Conservation (phyloP, 2,113 vertebrate genomes). For the Semnopithecus entellus region DNA sequence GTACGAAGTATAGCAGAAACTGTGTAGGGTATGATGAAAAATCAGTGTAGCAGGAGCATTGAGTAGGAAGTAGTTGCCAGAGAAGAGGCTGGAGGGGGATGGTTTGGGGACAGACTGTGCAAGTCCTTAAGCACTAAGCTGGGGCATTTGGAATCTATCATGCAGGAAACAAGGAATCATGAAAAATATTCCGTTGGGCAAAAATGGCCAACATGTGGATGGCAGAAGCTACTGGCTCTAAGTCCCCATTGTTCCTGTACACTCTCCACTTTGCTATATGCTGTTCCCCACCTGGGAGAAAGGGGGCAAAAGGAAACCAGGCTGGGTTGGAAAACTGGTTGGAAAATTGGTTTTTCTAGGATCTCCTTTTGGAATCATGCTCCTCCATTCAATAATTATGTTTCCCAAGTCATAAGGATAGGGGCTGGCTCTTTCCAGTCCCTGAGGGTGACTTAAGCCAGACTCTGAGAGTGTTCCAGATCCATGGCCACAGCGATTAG, state of each 20-base stretch:
- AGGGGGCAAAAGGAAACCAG: neutral
- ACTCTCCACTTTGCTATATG: fast-evolving
- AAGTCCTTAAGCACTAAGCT: neutral
- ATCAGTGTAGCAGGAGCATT: neutral
- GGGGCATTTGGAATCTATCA: neutral
- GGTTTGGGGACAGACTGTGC: neutral
- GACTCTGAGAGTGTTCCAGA: neutral
- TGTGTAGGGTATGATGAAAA: neutral
- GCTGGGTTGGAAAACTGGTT: neutral
- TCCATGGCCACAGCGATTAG: neutral
- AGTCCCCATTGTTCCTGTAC: neutral
- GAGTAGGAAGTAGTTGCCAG: neutral
- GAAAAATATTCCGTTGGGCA: neutral
- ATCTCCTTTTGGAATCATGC: neutral
- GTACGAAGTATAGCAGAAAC: neutral
- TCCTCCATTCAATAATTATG: neutral
- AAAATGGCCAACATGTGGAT: neutral
- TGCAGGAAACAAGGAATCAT: neutral
- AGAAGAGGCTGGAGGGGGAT: neutral
- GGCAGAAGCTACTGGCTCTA: neutral
- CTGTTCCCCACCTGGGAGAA: neutral
- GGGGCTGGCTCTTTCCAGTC: neutral
- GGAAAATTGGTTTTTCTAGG: neutral
- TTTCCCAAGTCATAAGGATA: neutral
- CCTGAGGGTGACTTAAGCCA: neutral